Evolutionary conservation across 2,888 invertebrate genomes (phyloP).

Genomic region (Lepetodrilus schrolli): DNA sequence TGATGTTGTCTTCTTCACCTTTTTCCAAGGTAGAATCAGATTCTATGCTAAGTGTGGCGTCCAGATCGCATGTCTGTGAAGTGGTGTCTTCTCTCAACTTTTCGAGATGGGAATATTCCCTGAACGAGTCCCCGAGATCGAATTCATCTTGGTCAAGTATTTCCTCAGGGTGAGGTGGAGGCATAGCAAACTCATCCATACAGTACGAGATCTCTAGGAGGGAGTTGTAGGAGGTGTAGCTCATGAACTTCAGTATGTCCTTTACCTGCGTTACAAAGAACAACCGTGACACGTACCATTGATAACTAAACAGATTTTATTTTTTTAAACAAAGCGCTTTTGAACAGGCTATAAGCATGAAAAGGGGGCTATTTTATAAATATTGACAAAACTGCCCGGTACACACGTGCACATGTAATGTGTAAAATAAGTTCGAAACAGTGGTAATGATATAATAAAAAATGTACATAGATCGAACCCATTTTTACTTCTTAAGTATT

Average conservation of each 20-base stretch:
- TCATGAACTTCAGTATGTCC: slow-evolving; percentile 86
- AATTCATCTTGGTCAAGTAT: slow-evolving; percentile 36
- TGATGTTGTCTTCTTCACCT: background rate
- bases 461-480: too few relatives aligned
- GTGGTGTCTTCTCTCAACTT: background rate
- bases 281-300: too few relatives aligned
- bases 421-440: too few relatives aligned
- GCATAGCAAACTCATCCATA: slow-evolving; percentile 89
- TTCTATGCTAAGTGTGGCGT: background rate
- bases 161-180: slow-evolving; percentile 76
- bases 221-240: slow-evolving; percentile 92
- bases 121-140: slow-evolving; percentile 30
- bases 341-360: too few relatives aligned
- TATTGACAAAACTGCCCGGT: too few relatives aligned
- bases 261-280: slow-evolving; percentile 80
- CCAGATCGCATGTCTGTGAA: too few relatives aligned
- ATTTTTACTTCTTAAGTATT: too few relatives aligned
- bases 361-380: too few relatives aligned
- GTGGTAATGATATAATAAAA: too few relatives aligned
- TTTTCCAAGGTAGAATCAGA: background rate
- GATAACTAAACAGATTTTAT: too few relatives aligned
- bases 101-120: background rate
- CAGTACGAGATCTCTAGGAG: slow-evolving; percentile 92
- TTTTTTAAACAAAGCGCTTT: too few relatives aligned
- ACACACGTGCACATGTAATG: too few relatives aligned